These are phyloP conservation scores for Eudyptes chrysolophus DNA, from an alignment of 2,113 vertebrate genomes.

Conservation along the genomic window DNA sequence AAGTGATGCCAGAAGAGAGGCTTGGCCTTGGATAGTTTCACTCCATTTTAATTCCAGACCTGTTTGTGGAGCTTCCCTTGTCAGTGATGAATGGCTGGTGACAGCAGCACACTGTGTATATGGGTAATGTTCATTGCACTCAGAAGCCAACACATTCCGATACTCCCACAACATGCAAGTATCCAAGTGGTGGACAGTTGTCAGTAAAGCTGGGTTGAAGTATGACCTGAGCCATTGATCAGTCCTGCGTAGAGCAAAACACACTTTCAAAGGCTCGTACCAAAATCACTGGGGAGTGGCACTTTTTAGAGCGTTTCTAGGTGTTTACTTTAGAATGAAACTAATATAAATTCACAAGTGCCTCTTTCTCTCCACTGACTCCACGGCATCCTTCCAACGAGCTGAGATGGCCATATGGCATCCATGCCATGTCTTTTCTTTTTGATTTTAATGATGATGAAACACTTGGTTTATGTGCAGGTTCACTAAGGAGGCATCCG, in stretches of 20 bases:
- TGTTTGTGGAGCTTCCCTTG: conserved; percentile 83
- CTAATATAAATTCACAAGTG: background rate
- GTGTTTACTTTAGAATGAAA: background rate
- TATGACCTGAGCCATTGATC: background rate
- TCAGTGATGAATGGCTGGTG: conserved; percentile 86
- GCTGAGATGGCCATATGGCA: background rate
- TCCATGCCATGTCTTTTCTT: background rate
- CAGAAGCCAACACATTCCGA: background rate
- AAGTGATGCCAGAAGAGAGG: conserved; percentile 72
- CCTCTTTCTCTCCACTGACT: background rate
- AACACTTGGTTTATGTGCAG: background rate
- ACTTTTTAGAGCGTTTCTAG: background rate
- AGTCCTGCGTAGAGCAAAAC: background rate
- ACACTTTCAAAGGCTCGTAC: background rate
- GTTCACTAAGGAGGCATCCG: background rate
- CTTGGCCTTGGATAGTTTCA: conserved; percentile 91
- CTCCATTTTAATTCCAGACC: conserved; percentile 71
- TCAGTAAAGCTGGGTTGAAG: background rate
- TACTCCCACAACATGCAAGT: background rate
- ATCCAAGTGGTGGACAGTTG: background rate
- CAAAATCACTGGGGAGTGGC: background rate
- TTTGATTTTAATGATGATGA: background rate
- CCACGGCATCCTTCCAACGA: background rate
- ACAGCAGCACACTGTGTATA: conserved; percentile 92
- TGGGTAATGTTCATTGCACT: conserved; percentile 74